phyloP scores from a whole-genome alignment of 2,888 invertebrate species.

The Fragum whitleyi region DNA sequence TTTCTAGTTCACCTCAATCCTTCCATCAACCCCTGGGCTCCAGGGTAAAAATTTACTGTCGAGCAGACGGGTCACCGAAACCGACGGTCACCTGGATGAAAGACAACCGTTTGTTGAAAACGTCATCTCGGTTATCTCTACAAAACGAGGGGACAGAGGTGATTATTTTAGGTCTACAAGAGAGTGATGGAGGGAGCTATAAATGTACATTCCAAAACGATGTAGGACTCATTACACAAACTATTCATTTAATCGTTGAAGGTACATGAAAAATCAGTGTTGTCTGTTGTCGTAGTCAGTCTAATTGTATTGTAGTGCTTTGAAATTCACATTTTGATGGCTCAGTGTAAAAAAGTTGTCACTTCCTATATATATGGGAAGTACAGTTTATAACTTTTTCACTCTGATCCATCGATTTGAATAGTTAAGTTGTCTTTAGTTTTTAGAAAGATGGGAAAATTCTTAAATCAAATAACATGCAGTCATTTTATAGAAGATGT shows the following conservation, averaged over 20 bases:
- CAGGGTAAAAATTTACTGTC: constrained; percentile 97
- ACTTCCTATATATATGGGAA: too few species aligned
- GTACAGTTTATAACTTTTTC: too few species aligned
- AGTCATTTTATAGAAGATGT: too few species aligned
- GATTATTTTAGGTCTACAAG: constrained; percentile 95
- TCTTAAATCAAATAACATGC: too few species aligned
- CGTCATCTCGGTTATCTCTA: constrained; percentile 67
- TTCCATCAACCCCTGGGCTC: constrained; percentile 88
- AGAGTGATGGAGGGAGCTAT: constrained; percentile 98
- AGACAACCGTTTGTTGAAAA: constrained; percentile 75
- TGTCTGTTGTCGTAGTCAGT: neutral
- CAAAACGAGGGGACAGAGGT: constrained; percentile 87
- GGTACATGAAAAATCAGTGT: constrained; percentile 63
- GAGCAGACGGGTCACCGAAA: constrained; percentile 96
- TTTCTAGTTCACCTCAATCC: constrained; percentile 71
- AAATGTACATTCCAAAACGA: constrained; percentile 98
- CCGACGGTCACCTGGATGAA: constrained; percentile 98
- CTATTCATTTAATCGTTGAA: constrained; percentile 97
- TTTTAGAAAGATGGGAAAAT: too few species aligned
- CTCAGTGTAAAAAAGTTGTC: too few species aligned
- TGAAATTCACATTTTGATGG: too few species aligned
- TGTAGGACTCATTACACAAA: constrained; percentile 98
- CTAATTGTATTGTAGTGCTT: too few species aligned
- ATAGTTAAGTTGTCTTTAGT: too few species aligned
- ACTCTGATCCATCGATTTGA: too few species aligned